A percentile compares a stretch with the other conserved stretches of the same genome.
These are phyloP conservation scores for Oryzaephilus surinamensis DNA, from an alignment of 1,140 invertebrate species.

Conservation along the genomic window DNA sequence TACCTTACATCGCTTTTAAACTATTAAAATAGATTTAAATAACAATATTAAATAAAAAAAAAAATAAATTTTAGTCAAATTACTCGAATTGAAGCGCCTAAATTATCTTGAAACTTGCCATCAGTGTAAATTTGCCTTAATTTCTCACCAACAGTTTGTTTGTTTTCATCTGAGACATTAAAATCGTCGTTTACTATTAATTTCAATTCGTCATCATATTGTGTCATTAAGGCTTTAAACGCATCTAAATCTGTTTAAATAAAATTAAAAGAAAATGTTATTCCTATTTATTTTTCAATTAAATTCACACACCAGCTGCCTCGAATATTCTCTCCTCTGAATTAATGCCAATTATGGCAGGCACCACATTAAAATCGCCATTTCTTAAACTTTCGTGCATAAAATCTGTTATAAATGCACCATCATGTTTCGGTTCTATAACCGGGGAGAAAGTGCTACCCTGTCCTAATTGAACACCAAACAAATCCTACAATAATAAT, in stretches of 20 bases:
- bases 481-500: conserved; percentile 4
- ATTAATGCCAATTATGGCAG: conserved; percentile 21
- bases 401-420: conserved; percentile 17
- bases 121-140: too few relatives aligned
- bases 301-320: conserved; percentile 3
- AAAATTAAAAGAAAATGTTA: neutral
- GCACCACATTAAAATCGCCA: conserved; percentile 18
- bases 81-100: too few relatives aligned
- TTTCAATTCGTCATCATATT: conserved; percentile 2
- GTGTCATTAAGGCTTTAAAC: neutral
- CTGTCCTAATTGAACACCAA: neutral
- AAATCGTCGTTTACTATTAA: conserved; percentile 3
- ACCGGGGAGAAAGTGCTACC: conserved; percentile 11
- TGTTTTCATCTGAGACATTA: conserved; percentile 1
- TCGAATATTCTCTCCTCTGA: conserved; percentile 17
- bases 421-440: conserved; percentile 16
- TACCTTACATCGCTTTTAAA: too few relatives aligned
- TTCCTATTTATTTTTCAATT: neutral
- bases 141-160: too few relatives aligned
- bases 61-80: too few relatives aligned
- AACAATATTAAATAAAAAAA: too few relatives aligned
- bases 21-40: too few relatives aligned
- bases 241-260: conserved; percentile 1
- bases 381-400: conserved; percentile 12
- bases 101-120: too few relatives aligned